These are phyloP conservation scores for Alsophila aescularia DNA, from an alignment of 2,888 invertebrate species.

Conservation along the genomic window DNA sequence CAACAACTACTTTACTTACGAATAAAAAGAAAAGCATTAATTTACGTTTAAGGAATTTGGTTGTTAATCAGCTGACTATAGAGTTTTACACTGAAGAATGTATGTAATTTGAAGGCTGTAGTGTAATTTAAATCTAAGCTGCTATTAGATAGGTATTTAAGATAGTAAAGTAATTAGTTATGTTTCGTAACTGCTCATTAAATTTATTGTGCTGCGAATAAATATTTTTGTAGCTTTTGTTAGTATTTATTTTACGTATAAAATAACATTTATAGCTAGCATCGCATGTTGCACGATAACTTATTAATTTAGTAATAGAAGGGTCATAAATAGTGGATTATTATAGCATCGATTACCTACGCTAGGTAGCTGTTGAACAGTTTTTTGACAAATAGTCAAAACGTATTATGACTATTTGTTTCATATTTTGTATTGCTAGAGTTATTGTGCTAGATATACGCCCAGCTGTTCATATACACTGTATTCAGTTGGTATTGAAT, in stretches of 20 bases:
- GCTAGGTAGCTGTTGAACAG: constrained; percentile 22
- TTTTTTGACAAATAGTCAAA: too few relatives aligned
- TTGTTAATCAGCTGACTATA: constrained; percentile 45
- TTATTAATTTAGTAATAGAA: constrained; percentile 16
- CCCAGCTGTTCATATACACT: too few relatives aligned
- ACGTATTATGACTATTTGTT: too few relatives aligned
- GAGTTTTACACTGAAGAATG: constrained; percentile 22
- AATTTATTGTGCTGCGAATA: constrained; percentile 25
- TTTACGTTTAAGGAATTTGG: constrained; percentile 15
- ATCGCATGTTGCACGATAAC: constrained; percentile 30
- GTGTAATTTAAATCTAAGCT: constrained; percentile 14
- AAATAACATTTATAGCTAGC: constrained; percentile 21
- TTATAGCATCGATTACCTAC: constrained; percentile 14
- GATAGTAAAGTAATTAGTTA: constrained; percentile 25
- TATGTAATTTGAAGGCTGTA: constrained; percentile 44
- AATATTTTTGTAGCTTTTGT: constrained; percentile 13
- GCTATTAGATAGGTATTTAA: constrained; percentile 24
- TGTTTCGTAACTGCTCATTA: constrained; percentile 27
- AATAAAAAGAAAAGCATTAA: constrained; percentile 8
- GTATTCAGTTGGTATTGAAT: too few relatives aligned
- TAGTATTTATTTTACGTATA: constrained; percentile 24
- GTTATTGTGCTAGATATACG: too few relatives aligned
- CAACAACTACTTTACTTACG: constrained; percentile 1
- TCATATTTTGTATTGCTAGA: too few relatives aligned
- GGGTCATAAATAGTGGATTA: constrained; percentile 14